These are phyloP conservation scores for Bruchidius siliquastri DNA, from an alignment of 2,888 invertebrate genomes.

Conservation along the genomic window DNA sequence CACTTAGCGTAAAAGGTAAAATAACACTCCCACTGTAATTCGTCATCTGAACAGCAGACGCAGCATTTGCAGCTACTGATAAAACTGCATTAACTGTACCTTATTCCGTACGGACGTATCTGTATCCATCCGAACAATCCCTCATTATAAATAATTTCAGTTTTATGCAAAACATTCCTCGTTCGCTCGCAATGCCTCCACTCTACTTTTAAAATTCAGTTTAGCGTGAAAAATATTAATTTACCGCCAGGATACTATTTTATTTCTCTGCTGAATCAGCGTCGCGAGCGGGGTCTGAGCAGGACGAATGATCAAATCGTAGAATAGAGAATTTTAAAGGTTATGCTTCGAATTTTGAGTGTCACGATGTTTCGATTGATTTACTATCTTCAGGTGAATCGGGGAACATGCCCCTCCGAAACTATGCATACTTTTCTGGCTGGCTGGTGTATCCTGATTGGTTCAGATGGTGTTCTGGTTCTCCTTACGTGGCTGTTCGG, in stretches of 20 bases:
- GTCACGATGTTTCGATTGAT: too few species aligned
- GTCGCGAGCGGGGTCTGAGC: too few species aligned
- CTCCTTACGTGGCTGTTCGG: too few species aligned
- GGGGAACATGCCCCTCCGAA: too few species aligned
- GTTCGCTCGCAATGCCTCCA: slow-evolving; percentile 2
- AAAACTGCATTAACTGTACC: neutral
- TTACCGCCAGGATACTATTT: slow-evolving; percentile 28
- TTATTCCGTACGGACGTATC: neutral
- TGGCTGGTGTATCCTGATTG: too few species aligned
- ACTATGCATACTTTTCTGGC: too few species aligned
- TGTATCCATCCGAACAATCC: neutral
- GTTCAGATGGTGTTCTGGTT: too few species aligned
- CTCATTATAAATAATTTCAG: neutral
- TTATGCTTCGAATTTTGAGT: too few species aligned
- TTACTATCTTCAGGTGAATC: too few species aligned
- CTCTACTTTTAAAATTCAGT: slow-evolving; percentile 21
- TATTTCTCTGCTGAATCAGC: slow-evolving; percentile 13
- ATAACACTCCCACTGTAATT: neutral
- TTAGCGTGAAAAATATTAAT: slow-evolving; percentile 30
- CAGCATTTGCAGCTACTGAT: neutral
- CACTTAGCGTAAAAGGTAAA: neutral
- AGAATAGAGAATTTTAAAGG: too few species aligned
- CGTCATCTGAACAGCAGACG: neutral
- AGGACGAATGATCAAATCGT: too few species aligned
- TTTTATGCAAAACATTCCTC: slow-evolving; percentile 10